Conservation (phyloP, 2,888 invertebrate genomes). For the Callimorpha dominula region DNA sequence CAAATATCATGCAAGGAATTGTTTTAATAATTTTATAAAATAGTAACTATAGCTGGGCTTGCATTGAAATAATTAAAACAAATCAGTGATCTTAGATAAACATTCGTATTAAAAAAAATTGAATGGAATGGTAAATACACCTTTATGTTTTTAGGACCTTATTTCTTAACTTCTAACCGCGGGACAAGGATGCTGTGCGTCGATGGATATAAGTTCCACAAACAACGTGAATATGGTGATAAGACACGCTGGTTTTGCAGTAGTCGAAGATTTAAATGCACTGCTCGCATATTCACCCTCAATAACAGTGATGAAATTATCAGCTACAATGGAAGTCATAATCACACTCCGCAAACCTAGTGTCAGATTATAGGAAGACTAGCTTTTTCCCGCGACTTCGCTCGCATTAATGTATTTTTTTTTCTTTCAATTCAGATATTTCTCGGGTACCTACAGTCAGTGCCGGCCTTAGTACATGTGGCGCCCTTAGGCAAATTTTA, state of each 20-base stretch:
- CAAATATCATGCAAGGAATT: too few relatives aligned
- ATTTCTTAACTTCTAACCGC: conserved; percentile 18
- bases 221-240: conserved; percentile 21
- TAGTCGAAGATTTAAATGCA: conserved; percentile 43
- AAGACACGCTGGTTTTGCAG: conserved; percentile 57
- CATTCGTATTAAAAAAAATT: not conserved
- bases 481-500: too few relatives aligned
- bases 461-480: too few relatives aligned
- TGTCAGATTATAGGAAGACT: too few relatives aligned
- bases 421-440: too few relatives aligned
- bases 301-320: conserved; percentile 24
- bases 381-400: too few relatives aligned
- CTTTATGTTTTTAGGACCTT: conserved; percentile 18
- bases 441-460: too few relatives aligned
- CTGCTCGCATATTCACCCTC: conserved; percentile 50
- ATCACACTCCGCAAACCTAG: not conserved
- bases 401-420: too few relatives aligned
- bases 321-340: not conserved
- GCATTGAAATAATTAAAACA: not conserved
- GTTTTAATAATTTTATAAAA: too few relatives aligned
- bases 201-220: conserved; percentile 36
- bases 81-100: not conserved
- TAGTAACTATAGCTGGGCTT: not conserved
- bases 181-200: conserved; percentile 19
- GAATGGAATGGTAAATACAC: not conserved